A percentile compares a stretch with the other conserved stretches of the same genome.
phyloP scores from a whole-genome alignment of 37 sponge, comb jelly and placozoan genomes.

The Diacarnus erythraeanus region DNA sequence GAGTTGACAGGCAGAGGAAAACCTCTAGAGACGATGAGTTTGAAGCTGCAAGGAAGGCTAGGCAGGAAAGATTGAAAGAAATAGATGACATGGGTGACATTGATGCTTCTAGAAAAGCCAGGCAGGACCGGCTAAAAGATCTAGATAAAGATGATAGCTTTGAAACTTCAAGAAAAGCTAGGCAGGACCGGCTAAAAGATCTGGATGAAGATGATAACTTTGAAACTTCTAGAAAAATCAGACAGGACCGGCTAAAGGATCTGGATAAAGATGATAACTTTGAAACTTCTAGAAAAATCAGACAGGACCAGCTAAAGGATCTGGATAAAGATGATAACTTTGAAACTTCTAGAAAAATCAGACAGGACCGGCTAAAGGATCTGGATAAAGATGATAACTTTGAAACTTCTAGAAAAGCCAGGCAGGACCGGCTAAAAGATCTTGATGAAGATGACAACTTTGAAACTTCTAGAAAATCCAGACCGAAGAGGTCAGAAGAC shows the following conservation, averaged over 20 bases:
- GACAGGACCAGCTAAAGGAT: not conserved
- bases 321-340: not conserved
- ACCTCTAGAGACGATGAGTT: not conserved
- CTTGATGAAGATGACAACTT: not conserved
- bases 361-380: not conserved
- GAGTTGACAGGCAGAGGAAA: not conserved
- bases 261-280: conserved; percentile 1
- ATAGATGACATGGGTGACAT: not conserved
- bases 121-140: conserved; percentile 4
- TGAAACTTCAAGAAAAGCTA: not conserved
- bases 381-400: not conserved
- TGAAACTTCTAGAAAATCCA: not conserved
- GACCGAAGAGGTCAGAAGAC: not conserved
- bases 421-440: not conserved
- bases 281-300: not conserved
- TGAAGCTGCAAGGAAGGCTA: not conserved
- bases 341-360: not conserved
- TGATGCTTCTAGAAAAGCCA: conserved; percentile 7
- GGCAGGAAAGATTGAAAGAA: not conserved
- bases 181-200: not conserved
- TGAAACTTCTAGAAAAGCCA: conserved; percentile 5
- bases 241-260: not conserved
- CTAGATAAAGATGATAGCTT: conserved; percentile 2
- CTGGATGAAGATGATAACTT: conserved; percentile 13
- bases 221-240: not conserved